A percentile compares a stretch with the other conserved stretches of the same genome.
Evolutionary conservation across 2,113 vertebrate species (phyloP).

Genomic region (Candoia aspera): DNA sequence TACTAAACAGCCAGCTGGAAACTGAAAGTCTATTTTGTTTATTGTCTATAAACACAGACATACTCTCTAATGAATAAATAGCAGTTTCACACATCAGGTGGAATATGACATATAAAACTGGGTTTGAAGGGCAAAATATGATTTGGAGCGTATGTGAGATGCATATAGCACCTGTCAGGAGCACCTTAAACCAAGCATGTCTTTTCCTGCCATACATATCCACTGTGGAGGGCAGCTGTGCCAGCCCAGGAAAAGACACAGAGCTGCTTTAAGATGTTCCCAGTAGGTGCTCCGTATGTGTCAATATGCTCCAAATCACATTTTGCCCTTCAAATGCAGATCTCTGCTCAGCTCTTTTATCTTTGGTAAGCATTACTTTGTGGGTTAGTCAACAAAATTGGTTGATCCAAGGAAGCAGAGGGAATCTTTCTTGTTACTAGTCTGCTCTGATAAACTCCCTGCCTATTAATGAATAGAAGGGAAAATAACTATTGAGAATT

Average conservation of each 20-base stretch:
- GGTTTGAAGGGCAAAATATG: too few relatives aligned
- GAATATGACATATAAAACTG: not conserved
- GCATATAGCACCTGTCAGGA: too few relatives aligned
- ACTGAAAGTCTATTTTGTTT: not conserved
- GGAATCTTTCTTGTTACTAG: constrained; percentile 52
- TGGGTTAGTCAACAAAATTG: constrained; percentile 40
- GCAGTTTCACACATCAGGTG: not conserved
- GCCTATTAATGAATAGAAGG: constrained; percentile 70
- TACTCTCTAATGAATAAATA: not conserved
- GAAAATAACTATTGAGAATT: constrained; percentile 63
- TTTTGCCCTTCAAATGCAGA: not conserved
- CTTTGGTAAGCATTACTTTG: not conserved
- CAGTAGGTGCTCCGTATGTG: not conserved
- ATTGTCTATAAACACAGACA: not conserved
- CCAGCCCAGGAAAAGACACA: too few relatives aligned
- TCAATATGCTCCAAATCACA: not conserved
- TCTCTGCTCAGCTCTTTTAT: not conserved
- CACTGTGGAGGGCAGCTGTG: too few relatives aligned
- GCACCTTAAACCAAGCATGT: too few relatives aligned
- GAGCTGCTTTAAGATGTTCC: not conserved
- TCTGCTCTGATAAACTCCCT: constrained; percentile 49
- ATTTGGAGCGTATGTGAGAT: too few relatives aligned
- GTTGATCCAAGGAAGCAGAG: constrained; percentile 27
- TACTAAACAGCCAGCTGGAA: not conserved
- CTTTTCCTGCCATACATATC: too few relatives aligned